Evolutionary conservation across 2,888 invertebrate genomes (phyloP).

Genomic region (Smittia sp.): DNA sequence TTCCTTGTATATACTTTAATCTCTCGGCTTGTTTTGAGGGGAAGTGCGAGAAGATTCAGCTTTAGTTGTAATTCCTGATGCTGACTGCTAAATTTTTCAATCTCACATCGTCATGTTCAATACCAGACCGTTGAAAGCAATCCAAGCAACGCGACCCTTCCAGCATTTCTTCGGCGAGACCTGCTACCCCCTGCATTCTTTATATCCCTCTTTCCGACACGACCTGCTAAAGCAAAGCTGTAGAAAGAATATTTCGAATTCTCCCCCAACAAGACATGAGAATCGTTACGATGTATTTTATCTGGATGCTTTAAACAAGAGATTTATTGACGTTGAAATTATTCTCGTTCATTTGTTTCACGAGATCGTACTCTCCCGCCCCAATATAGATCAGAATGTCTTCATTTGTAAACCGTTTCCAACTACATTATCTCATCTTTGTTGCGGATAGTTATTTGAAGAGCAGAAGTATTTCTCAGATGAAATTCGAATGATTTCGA

Average conservation of each 20-base stretch:
- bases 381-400: not conserved
- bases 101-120: not conserved
- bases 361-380: not conserved
- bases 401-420: not conserved
- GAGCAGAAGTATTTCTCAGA: no score
- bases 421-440: no score
- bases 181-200: conserved; percentile 20
- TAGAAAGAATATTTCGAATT: conserved; percentile 3
- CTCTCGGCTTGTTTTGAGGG: no score
- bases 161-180: not conserved
- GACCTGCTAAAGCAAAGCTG: not conserved
- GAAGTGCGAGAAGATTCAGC: no score
- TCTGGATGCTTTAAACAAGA: not conserved
- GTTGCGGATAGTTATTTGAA: no score
- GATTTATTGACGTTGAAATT: conserved; percentile 38
- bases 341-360: conserved; percentile 34
- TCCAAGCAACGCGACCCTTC: not conserved
- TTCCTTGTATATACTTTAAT: no score
- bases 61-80: no score
- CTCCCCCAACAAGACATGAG: not conserved
- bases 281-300: not conserved
- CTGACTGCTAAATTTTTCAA: no score
- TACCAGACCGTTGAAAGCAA: conserved; percentile 28
- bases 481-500: no score
- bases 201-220: not conserved